Evolutionary conservation across 2,797 vertebrate genomes (phyloP).

Genomic region (Austrolebias charrua): DNA sequence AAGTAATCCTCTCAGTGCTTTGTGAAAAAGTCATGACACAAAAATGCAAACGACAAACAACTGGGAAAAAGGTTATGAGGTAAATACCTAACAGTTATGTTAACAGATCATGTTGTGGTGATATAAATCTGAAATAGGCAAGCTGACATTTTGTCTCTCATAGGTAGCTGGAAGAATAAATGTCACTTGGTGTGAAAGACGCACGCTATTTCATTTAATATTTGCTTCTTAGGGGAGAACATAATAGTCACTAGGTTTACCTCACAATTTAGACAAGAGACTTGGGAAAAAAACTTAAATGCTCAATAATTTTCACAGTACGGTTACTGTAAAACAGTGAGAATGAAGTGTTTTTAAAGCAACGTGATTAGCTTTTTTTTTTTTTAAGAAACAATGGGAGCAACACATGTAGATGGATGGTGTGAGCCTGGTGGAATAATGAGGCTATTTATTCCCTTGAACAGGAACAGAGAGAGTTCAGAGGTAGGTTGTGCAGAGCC

Average conservation of each 20-base stretch:
- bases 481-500: slow-evolving; percentile 43
- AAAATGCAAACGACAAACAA: slow-evolving; percentile 7
- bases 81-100: not conserved
- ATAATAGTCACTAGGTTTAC: slow-evolving; percentile 5
- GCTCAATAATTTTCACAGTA: slow-evolving; percentile 22
- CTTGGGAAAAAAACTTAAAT: slow-evolving; percentile 16
- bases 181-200: slow-evolving; percentile 43
- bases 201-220: slow-evolving; percentile 10
- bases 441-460: slow-evolving; percentile 68
- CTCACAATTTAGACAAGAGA: slow-evolving; percentile 6
- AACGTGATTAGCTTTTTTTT: slow-evolving; percentile 14
- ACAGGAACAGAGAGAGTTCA: slow-evolving; percentile 62
- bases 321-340: slow-evolving; percentile 15
- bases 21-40: not conserved
- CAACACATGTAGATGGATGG: slow-evolving; percentile 54
- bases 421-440: slow-evolving; percentile 55
- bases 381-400: slow-evolving; percentile 51
- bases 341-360: slow-evolving; percentile 30
- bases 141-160: slow-evolving; percentile 40
- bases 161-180: slow-evolving; percentile 7
- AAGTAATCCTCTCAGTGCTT: slow-evolving; percentile 6
- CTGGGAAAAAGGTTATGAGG: slow-evolving; percentile 11
- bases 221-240: slow-evolving; percentile 25
- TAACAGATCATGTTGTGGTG: slow-evolving; percentile 4
- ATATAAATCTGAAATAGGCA: slow-evolving; percentile 20